Conservation (phyloP, 2,888 invertebrate genomes). For the Trypoxylon attenuatum region DNA sequence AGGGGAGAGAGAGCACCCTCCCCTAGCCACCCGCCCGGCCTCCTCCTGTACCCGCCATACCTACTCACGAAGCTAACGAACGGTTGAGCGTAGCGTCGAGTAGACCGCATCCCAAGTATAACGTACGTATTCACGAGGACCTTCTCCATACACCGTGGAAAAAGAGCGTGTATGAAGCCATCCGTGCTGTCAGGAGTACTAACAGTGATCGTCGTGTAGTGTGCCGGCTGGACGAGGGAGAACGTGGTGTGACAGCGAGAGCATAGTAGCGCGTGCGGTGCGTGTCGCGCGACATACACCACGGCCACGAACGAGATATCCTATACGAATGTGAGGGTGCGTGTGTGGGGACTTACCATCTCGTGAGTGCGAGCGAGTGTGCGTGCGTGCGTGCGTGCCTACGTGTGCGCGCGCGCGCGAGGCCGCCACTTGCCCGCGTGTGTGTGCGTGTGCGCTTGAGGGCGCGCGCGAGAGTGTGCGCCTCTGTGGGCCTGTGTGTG, state of each 20-base stretch:
- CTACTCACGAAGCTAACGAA: conserved; percentile 72
- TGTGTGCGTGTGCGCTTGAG: conserved; percentile 23
- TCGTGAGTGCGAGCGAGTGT: conserved; percentile 28
- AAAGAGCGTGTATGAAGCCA: conserved; percentile 46
- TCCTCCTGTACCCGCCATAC: conserved; percentile 60
- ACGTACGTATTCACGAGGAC: conserved; percentile 56
- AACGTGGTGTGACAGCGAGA: conserved; percentile 52
- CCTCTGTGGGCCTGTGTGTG: conserved; percentile 2
- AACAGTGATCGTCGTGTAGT: conserved; percentile 50
- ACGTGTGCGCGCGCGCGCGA: conserved; percentile 29
- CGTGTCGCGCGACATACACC: conserved; percentile 43
- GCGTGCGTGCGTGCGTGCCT: conserved; percentile 29
- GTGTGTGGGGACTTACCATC: conserved; percentile 24
- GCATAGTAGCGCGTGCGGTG: conserved; percentile 42
- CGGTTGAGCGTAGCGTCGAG: conserved; percentile 73
- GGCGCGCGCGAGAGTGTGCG: conserved; percentile 26
- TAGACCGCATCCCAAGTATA: conserved; percentile 69
- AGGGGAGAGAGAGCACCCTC: conserved; percentile 53
- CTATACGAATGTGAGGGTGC: conserved; percentile 61
- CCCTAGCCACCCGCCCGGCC: conserved; percentile 56
- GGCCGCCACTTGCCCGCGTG: conserved; percentile 21
- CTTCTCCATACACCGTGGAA: conserved; percentile 40
- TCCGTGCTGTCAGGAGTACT: conserved; percentile 32
- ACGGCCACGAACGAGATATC: conserved; percentile 39
- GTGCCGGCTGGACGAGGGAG: conserved; percentile 43